Base-by-base conservation (phyloP, 2,797 vertebrate species). In the Pygocentrus nattereri region DNA sequence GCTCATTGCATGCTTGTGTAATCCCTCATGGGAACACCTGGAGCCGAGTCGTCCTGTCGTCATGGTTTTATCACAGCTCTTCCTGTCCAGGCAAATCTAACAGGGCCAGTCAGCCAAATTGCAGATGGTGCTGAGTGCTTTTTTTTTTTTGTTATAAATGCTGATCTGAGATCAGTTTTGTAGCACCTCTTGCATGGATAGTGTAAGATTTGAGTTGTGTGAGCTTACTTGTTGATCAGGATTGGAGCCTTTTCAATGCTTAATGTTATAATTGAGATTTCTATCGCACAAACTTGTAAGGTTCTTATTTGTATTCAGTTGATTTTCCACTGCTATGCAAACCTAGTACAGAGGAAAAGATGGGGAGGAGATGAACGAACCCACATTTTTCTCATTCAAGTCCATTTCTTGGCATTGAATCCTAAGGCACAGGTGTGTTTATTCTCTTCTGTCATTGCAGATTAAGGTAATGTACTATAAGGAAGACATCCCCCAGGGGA, bases 11-110 rank as follows among this genome's bases (percentile, higher is more conserved):
- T 74, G 13, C 38, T 89, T 89, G 80, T 6, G 30, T 81, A 89
- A 90, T 79, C 64, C 58, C 73, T 73, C 76, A 7, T 72, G 70
- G 74, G 82, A 80, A 85, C 91, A 88, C 88, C 86, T 87, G 87
- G 73, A 72, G 44, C 78, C 62, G 78, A 89, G 85, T 89, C 87
- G 85, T 85, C 41, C 25, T 49, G 18, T 54, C 11, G 54, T 90
- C 89, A 82, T 62, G 38, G 68, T 78, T 86, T 87, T 74, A 78
- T 85, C 86, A 56, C 6, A 4, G 69, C 71, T 23, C 73, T 71
- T 84, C 85, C 68, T 85, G 87, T 79, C 68, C 47, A 59, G 80
- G 59, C 84, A 82, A 74, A 80, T 80, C 34, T 21, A n/a, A 76
- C 27, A 50, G 3, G 12, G 47, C 52, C 23, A n/a, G 1, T 30